These are phyloP conservation scores for Chrysomallon squamiferum DNA, from an alignment of 1,140 invertebrate species.

Conservation along the genomic window DNA sequence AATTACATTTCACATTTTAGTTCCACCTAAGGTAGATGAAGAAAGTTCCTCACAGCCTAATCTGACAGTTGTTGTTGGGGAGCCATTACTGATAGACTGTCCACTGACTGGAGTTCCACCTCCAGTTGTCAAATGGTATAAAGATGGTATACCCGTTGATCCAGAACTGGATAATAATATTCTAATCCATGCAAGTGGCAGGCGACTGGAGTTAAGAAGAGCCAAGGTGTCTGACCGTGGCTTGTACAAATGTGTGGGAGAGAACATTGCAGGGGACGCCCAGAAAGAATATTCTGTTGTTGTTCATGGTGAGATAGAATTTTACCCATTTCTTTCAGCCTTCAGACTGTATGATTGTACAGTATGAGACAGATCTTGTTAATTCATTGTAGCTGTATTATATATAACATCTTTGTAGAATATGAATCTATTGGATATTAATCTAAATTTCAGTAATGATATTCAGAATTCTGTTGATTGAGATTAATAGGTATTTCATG, in stretches of 20 bases:
- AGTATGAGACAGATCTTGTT: neutral
- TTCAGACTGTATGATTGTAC: neutral
- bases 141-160: conserved; percentile 43
- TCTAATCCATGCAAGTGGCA: conserved; percentile 38
- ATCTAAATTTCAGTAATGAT: too few relatives aligned
- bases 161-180: conserved; percentile 38
- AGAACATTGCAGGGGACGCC: conserved; percentile 61
- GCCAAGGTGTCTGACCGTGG: conserved; percentile 57
- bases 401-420: neutral
- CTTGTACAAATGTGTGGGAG: conserved; percentile 65
- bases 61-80: conserved; percentile 43
- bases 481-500: too few relatives aligned
- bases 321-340: too few relatives aligned
- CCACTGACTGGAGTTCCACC: conserved; percentile 62
- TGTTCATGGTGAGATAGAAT: conserved; percentile 53
- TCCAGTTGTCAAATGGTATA: conserved; percentile 61
- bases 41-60: conserved; percentile 28
- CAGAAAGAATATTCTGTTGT: conserved; percentile 45
- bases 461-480: too few relatives aligned
- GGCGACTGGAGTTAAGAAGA: conserved; percentile 42
- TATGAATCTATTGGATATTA: too few relatives aligned
- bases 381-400: too few relatives aligned
- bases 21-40: conserved; percentile 46
- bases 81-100: conserved; percentile 58
- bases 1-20: too few relatives aligned